These are phyloP conservation scores for Montipora capitata DNA, from an alignment of 92 coral and sea anemone species.

Conservation along the genomic window DNA sequence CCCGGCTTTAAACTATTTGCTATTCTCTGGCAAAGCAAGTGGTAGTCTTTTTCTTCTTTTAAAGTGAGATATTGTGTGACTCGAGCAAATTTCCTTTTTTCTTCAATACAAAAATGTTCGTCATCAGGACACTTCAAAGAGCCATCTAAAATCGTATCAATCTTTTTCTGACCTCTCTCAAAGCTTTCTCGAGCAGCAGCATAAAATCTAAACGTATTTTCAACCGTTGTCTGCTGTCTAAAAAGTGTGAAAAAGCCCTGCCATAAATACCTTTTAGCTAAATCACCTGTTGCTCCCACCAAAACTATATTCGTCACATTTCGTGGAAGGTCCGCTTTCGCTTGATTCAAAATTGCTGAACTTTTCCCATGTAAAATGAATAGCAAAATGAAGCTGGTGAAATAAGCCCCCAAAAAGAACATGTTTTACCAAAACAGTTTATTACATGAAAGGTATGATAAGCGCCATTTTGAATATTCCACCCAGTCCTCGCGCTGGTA, in stretches of 20 bases:
- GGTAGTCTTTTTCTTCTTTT: slow-evolving; percentile 81
- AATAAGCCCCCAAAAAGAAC: background rate
- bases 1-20: slow-evolving; percentile 44
- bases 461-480: slow-evolving; percentile 10
- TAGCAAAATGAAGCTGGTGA: background rate
- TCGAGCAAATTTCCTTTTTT: slow-evolving; percentile 27
- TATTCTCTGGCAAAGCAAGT: slow-evolving; percentile 70
- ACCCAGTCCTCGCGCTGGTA: background rate
- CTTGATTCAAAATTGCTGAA: background rate
- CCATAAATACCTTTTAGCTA: slow-evolving; percentile 95
- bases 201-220: slow-evolving; percentile 68
- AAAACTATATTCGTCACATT: slow-evolving; percentile 71
- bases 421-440: background rate
- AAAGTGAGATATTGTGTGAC: slow-evolving; percentile 71
- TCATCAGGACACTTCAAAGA: slow-evolving; percentile 70
- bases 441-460: background rate
- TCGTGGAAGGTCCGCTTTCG: background rate
- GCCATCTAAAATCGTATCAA: slow-evolving; percentile 57
- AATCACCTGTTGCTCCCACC: slow-evolving; percentile 95
- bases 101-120: slow-evolving; percentile 8
- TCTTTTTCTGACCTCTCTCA: slow-evolving; percentile 71
- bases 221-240: slow-evolving; percentile 29
- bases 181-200: slow-evolving; percentile 83
- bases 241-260: slow-evolving; percentile 86
- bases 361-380: background rate